These are phyloP conservation scores for Leptocoma aspasia DNA, from an alignment of 2,113 vertebrate genomes.

Conservation along the genomic window DNA sequence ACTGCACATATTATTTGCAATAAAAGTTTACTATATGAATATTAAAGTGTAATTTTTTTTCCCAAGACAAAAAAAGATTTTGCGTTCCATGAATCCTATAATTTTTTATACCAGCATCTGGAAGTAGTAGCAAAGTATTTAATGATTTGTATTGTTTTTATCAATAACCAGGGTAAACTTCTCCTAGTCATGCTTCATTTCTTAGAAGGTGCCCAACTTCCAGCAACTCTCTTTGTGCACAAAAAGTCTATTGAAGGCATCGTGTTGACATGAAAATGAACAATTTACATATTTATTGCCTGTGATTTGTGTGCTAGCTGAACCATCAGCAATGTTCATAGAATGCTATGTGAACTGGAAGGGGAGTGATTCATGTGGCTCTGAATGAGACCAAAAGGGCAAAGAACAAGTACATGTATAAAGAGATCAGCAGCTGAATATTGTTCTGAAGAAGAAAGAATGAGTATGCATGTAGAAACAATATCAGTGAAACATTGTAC, in stretches of 20 bases:
- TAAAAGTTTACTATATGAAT: not conserved
- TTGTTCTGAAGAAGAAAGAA: conserved; percentile 32
- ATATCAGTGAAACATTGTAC: not conserved
- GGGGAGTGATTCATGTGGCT: conserved; percentile 17
- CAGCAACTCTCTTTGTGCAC: not conserved
- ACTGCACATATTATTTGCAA: not conserved
- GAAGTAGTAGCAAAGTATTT: not conserved
- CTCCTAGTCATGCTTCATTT: not conserved
- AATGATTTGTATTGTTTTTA: not conserved
- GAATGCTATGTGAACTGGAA: conserved; percentile 58
- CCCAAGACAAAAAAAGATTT: not conserved
- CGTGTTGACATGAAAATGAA: conserved; percentile 40
- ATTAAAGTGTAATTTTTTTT: not conserved
- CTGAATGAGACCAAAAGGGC: conserved; percentile 41
- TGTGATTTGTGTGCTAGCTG: conserved; percentile 57
- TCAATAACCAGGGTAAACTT: not conserved
- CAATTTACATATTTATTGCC: conserved; percentile 69
- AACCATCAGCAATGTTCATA: conserved; percentile 52
- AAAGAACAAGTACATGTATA: conserved; percentile 55
- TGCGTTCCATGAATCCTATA: not conserved
- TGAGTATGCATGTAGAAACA: not conserved
- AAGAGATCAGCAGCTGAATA: conserved; percentile 42
- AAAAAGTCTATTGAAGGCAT: not conserved
- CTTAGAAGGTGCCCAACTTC: not conserved
- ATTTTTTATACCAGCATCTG: not conserved